These are phyloP conservation scores for Blastobasis adustella DNA, from an alignment of 2,888 invertebrate species.

Conservation along the genomic window DNA sequence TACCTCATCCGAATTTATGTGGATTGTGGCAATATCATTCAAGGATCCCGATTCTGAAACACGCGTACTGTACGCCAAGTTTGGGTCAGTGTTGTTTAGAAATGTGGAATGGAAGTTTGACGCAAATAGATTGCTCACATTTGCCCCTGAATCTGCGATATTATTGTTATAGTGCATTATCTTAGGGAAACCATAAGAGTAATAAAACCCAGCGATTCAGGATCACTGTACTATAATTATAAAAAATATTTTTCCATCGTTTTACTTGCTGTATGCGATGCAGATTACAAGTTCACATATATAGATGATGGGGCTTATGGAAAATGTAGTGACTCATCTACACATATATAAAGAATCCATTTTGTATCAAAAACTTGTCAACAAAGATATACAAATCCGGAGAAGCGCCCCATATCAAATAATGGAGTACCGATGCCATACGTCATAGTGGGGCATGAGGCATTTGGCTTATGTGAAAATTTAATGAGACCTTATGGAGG, in stretches of 20 bases:
- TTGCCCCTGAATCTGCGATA: too few species aligned
- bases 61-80: too few species aligned
- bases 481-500: background rate
- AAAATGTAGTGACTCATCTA: background rate
- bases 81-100: too few species aligned
- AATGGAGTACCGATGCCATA: background rate
- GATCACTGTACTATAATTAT: background rate
- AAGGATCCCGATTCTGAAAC: too few species aligned
- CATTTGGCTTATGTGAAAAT: background rate
- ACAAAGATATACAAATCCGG: background rate
- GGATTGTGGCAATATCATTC: too few species aligned
- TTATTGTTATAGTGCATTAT: too few species aligned
- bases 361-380: background rate
- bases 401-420: background rate
- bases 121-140: too few species aligned
- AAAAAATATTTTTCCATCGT: background rate
- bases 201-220: conserved; percentile 14
- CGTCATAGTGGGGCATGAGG: background rate
- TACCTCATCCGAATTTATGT: too few species aligned
- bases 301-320: background rate
- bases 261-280: background rate
- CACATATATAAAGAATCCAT: background rate
- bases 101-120: too few species aligned
- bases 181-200: too few species aligned
- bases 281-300: background rate